Base-by-base conservation (phyloP, 2,888 invertebrate species). In the Drosophila limbata region DNA sequence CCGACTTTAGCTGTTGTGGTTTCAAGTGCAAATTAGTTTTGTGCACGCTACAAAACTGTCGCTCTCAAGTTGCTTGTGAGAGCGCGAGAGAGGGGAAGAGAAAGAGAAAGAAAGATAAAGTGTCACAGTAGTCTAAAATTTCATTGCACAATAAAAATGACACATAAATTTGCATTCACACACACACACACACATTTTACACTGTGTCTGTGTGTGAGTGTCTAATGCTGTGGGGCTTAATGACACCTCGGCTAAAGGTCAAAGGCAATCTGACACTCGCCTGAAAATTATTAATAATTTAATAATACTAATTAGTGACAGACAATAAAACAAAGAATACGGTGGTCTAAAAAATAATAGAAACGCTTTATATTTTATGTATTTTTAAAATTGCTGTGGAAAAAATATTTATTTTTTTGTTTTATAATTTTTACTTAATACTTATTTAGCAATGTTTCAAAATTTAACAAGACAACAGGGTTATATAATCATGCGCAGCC, bases 21-120 rank as follows among this genome's bases (percentile, higher is more conserved):
- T 82, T 82, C 87, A 84, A 88, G 87, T 77, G 82, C 79, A 83
- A 89, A 83, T 83, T 87, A 87, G 77, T 87, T 77, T 87, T 72
- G 64, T 71, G 48, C 81, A 72, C 77, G 81, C 78, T 81, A 77
- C 78, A 72, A 81, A 77, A 77, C 73, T 81, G 77, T 68, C 77
- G 35, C 56, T 56, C 56, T 44, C 19, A 19, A 44, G 19, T 31
- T 55, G 44, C 61, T 25, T 60, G 42, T 50, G 47, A 33, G 17
- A 33, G 17, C 17, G 15, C 11, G 28, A 17, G 17, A 37, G 17
- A 60, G 40, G 4, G 9, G 4, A 11, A 39, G 10, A 10, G 11
- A 19, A 11, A 19, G 19, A 8, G 19, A 13, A 5, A 11, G 42
- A 42, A 56, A 42, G 31, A 62, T 61, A 21, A 10, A 37, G 59